Evolutionary conservation across 1,140 invertebrate species (phyloP).

Genomic region (Aphidius gifuensis): DNA sequence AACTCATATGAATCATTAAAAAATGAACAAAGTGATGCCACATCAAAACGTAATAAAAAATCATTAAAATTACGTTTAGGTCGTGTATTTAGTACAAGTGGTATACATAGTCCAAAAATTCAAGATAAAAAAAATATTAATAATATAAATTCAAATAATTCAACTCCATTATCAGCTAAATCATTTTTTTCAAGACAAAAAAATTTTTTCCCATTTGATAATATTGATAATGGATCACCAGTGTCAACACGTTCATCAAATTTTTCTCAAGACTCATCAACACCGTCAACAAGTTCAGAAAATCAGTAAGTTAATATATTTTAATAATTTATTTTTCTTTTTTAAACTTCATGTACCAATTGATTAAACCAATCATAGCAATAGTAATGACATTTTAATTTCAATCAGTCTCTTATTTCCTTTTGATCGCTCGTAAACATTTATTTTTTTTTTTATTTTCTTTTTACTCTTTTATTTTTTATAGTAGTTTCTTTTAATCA

Average conservation of each 20-base stretch:
- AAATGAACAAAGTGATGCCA: conserved; percentile 9
- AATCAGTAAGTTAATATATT: not conserved
- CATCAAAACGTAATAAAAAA: conserved; percentile 20
- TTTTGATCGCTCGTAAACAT: no score
- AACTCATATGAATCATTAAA: conserved; percentile 21
- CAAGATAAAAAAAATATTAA: not conserved
- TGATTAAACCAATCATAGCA: no score
- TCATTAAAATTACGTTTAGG: conserved; percentile 30
- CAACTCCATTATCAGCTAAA: no score
- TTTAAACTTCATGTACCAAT: no score
- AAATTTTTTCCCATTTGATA: not conserved
- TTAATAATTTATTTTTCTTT: not conserved
- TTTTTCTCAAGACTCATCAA: conserved; percentile 11
- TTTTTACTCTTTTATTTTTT: no score
- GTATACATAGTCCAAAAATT: conserved; percentile 27
- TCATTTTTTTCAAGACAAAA: no score
- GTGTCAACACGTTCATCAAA: conserved; percentile 4
- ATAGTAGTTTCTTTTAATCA: no score
- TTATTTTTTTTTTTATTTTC: no score
- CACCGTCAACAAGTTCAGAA: not conserved
- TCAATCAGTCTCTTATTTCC: no score
- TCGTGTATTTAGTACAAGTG: conserved; percentile 29
- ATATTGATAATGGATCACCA: conserved; percentile 14
- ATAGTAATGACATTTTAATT: no score
- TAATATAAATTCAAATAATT: no score